Evolutionary conservation across 2,888 invertebrate genomes (phyloP), one percentile per base, ranked within the genome.

Genomic region (Agapostemon virescens): DNA sequence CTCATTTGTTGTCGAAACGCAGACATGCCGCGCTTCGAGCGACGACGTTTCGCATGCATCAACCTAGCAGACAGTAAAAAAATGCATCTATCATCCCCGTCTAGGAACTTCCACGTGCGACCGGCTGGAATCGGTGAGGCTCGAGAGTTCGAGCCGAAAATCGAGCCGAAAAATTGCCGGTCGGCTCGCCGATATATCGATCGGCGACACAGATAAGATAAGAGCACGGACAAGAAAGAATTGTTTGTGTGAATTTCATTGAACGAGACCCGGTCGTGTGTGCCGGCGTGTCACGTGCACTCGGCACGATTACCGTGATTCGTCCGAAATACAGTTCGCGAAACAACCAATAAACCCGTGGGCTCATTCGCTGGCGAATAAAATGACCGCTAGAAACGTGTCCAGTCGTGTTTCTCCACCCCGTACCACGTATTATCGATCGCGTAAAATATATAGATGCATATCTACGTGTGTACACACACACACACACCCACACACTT

Each of bases 341-440:
- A 66, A 80, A 73, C 73, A 80, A 52, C 73, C 80, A 73, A 73
- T 79, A 73, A 73, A 79, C 80, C 58, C 23, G 68, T 30, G 69
- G 45, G 45, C 66, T 80, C 40, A 52, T 79, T 80, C 55, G 45
- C 36, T 33, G 38, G 52, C 79, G 64, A 81, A 74, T 80, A 80
- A 81, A 80, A 74, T 69, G 74, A 69, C 73, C 74, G 61, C 52
- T 68, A 38, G 74, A 72, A 74, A 72, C 76, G 76, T 81, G 68
- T 68, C 42, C 76, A 40, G 68, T 52, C 70, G 82, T 61, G 81
- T 74, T 63, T 69, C 69, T 68, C 58, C 69, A 69, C 63, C 69
- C 74, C 69, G 74, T 80, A 61, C 74, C 79, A 73, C 70, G 74
- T 81, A 82, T 82, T 81, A 82, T 73, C 61, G 77, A 81, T 69